These are phyloP conservation scores for Dexiosoma caninum DNA, from an alignment of 2,888 invertebrate genomes.

Conservation along the genomic window DNA sequence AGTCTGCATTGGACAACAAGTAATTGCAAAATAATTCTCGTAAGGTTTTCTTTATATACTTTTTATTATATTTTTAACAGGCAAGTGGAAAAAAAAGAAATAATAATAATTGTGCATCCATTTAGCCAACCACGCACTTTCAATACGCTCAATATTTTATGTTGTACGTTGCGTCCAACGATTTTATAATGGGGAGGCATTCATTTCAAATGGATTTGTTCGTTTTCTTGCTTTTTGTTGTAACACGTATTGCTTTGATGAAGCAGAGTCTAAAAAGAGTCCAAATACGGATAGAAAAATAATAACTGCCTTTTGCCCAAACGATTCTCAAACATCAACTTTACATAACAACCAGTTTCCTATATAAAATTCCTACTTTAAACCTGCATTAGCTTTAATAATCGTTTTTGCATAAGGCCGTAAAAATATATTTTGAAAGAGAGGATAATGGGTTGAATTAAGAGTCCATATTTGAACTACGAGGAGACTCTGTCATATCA, in stretches of 20 bases:
- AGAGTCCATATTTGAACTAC: too few species aligned
- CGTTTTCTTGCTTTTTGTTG: background rate
- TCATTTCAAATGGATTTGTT: conserved; percentile 58
- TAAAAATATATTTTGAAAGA: too few species aligned
- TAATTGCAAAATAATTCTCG: conserved; percentile 8
- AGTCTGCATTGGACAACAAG: background rate
- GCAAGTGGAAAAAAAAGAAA: conserved; percentile 32
- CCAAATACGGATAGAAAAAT: background rate
- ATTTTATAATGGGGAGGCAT: conserved; percentile 70
- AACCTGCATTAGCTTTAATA: too few species aligned
- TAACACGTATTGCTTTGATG: background rate
- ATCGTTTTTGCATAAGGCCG: too few species aligned
- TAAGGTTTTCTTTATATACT: background rate
- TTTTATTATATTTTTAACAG: background rate
- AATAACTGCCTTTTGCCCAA: background rate
- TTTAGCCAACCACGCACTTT: conserved; percentile 27
- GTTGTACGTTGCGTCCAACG: conserved; percentile 57
- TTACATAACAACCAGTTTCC: too few species aligned
- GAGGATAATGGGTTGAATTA: too few species aligned
- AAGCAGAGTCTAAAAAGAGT: conserved; percentile 2
- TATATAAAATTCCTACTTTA: too few species aligned
- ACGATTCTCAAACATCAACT: too few species aligned
- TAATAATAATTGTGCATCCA: conserved; percentile 12
- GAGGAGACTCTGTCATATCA: too few species aligned
- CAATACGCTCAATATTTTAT: conserved; percentile 9